Percentiles rank a stretch among this genome's conserved stretches.
phyloP scores from a whole-genome alignment of 2,113 vertebrate genomes.

The Petrocephalus zakoni region DNA sequence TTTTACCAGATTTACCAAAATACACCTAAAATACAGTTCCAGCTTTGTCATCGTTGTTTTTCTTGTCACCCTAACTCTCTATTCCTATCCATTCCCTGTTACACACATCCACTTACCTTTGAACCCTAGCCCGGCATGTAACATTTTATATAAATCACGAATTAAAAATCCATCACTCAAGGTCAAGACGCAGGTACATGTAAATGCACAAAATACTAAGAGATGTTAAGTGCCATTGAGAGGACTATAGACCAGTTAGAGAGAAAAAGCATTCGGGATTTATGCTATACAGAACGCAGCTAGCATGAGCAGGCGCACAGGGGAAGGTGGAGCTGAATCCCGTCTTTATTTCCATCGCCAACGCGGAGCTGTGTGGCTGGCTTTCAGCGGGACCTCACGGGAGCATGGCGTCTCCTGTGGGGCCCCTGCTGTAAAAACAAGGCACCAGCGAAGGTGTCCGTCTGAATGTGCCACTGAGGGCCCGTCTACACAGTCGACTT shows the following conservation, averaged over 20 bases:
- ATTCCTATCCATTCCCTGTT: not conserved
- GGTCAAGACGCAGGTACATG: not conserved
- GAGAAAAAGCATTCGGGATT: not conserved
- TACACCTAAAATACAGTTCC: not conserved
- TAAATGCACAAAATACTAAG: not conserved
- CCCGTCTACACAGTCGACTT: constrained; percentile 49
- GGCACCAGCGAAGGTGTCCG: constrained; percentile 31
- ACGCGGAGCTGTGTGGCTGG: not conserved
- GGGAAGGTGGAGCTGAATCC: not conserved
- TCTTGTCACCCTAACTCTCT: not conserved
- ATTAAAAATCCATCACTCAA: not conserved
- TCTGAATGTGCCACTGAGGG: constrained; percentile 53
- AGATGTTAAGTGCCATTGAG: not conserved
- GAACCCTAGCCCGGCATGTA: too few species aligned
- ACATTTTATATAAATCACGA: not conserved
- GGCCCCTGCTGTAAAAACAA: not conserved
- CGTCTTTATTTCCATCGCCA: not conserved
- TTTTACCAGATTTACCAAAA: too few species aligned
- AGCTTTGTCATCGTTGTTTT: not conserved
- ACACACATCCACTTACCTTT: not conserved
- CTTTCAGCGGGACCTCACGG: constrained; percentile 39
- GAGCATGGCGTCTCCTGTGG: constrained; percentile 37
- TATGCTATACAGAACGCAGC: not conserved
- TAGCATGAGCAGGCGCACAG: not conserved
- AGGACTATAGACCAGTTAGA: not conserved